Evolutionary conservation across 2,797 vertebrate genomes (phyloP).

Genomic region (Carduelis carduelis): DNA sequence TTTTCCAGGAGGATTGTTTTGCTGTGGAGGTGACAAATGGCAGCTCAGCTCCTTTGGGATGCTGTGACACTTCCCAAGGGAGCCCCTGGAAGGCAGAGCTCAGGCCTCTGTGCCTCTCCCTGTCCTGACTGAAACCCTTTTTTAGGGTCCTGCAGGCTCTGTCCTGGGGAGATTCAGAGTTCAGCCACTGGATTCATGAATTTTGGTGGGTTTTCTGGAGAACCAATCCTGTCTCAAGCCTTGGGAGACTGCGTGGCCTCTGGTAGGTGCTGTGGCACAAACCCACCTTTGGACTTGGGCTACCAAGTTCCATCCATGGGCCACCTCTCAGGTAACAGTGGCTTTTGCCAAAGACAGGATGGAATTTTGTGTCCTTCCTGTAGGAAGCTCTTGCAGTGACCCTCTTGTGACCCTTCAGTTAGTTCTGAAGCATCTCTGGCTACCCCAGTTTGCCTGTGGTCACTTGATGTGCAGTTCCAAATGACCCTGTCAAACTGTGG

Average conservation of each 20-base stretch:
- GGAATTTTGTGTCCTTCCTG: background rate
- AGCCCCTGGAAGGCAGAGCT: background rate
- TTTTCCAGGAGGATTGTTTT: background rate
- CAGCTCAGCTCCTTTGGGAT: background rate
- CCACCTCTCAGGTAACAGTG: background rate
- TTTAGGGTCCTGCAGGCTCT: background rate
- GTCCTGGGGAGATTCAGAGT: background rate
- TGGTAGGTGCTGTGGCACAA: background rate
- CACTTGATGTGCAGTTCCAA: background rate
- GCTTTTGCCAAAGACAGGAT: background rate
- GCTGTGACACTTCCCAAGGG: background rate
- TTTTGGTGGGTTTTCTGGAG: background rate
- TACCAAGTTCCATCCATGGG: background rate
- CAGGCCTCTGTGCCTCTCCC: rapidly evolving
- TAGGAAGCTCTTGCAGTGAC: background rate
- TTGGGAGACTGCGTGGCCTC: background rate
- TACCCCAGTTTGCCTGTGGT: background rate
- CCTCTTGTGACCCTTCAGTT: background rate
- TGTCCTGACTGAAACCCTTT: background rate
- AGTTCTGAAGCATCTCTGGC: background rate
- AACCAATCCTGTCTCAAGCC: background rate
- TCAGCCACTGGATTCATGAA: background rate
- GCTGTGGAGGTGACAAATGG: background rate
- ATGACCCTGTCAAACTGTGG: background rate
- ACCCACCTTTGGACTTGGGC: background rate